Conservation (phyloP, 2,113 vertebrate species). For the Podarcis muralis region DNA sequence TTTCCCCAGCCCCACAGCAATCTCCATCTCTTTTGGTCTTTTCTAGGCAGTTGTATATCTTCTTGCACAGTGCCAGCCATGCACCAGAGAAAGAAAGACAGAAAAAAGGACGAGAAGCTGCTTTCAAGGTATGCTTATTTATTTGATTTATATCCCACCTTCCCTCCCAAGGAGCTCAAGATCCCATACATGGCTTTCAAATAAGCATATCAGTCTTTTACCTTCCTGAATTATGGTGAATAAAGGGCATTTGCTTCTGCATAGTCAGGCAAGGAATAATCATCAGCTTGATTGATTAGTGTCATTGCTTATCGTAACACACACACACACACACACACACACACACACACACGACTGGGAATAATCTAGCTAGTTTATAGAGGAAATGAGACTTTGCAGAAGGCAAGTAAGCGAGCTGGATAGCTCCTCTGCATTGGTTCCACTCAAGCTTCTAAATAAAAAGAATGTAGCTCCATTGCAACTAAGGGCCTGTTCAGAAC, state of each 20-base stretch:
- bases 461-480: not conserved
- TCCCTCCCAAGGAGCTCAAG: no score
- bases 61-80: not conserved
- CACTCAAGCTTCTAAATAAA: not conserved
- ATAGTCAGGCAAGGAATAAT: not conserved
- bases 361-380: accelerated
- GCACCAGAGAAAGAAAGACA: not conserved
- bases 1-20: not conserved
- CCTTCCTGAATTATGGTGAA: slow-evolving; percentile 16
- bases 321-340: no score
- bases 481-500: not conserved
- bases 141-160: no score
- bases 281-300: slow-evolving; percentile 1
- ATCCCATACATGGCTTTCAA: not conserved
- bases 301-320: slow-evolving; percentile 10
- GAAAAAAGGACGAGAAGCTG: not conserved
- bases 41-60: not conserved
- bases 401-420: not conserved
- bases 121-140: no score
- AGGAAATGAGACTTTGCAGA: not conserved
- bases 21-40: not conserved
- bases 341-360: not conserved
- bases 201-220: not conserved
- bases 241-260: slow-evolving; percentile 40
- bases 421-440: not conserved